Evolutionary conservation across 2,888 invertebrate genomes (phyloP), one percentile per base, ranked within the genome.

Genomic region (Exephanes ischioxanthus): DNA sequence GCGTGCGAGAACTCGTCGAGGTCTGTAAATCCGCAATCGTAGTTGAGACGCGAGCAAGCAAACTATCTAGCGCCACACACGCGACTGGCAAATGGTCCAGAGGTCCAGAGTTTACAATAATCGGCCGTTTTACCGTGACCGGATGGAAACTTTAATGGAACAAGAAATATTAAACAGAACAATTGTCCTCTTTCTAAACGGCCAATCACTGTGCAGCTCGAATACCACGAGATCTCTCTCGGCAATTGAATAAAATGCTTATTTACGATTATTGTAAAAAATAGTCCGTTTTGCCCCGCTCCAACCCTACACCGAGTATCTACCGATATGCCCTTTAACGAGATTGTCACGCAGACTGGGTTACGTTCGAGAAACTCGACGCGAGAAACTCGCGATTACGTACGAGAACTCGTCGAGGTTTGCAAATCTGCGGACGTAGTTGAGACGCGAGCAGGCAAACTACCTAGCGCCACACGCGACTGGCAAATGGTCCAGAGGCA

Each of bases 221-320:
- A 41, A 7, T 9, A 41, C 0, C 41, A 9, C 41, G 41, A 41
- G 41, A 45, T 58, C 19, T 30, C 33, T 22, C 45, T 58, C 4
- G 7, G 70, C 63, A 26, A 58, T 76, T 80, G 80, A 80, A 80
- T 80, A 84, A 76, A 84, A 76, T 76, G 80, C 80, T 37, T 80
- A 63, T 73, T 51, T 73, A 84, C 73, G 75, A 84, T 75, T 33
- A 5, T 33, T 33, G 6, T 6, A 6, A 33, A 6, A 33, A 33
- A 33, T 33, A 33, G 6, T 33, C 33, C 33, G 33, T 6, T 6
- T 33, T 33, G 33, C 33, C 33, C 33, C 33, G 33, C 33, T 33
- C 33, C 33, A 33, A 1, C 33, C 33, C 33, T 33, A 51, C 14
- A 51, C 1, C 51, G 51, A 51, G 51, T 55, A 55, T 55, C 19